Evolutionary conservation across 2,113 vertebrate genomes (phyloP), one percentile per base, ranked within the genome.

Genomic region (Prionailurus viverrinus): DNA sequence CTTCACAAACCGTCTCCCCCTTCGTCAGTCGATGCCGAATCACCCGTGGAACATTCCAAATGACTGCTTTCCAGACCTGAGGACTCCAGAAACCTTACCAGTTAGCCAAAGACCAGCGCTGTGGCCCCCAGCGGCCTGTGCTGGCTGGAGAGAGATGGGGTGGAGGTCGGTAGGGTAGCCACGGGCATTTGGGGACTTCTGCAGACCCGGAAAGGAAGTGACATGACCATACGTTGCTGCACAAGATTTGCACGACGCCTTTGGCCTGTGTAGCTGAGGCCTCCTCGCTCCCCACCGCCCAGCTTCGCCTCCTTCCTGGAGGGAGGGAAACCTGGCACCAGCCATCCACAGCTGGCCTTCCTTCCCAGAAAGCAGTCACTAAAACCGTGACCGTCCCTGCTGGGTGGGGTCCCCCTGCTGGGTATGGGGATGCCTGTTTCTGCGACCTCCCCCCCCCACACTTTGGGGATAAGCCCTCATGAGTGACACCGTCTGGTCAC

Each of bases 81-180:
- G 41, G 6, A 74, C 25, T 74, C 73, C 39, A 45, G 73, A n/a
- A 27, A 29, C 13, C 0, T 27, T 7, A 74, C 73, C 73, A 29
- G 73, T 14, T 15, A 27, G 73, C 73, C 73, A 13, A 45, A 27
- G 39, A 74, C 6, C 51, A 51, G 39, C 12, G 10, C 39, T 7
- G 1, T 23, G 71, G 39, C 41, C 23, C 41, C 71, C 12, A 45
- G 71, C 23, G 1, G 21, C 12, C 73, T 13, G 39, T 45, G 6
- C 58, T 61, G 13, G 39, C 23, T 7, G 1, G 13, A 41, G 13
- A 27, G 23, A 27, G 23, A 1, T 0, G 12, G 25, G 33, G 4
- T n/a, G 39, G 39, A 23, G 25, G 5, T 39, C 71, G 3, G 39
- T 23, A 31, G 36, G 11, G 39, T 13, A 25, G 71, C 23, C 19